These are phyloP conservation scores for Xyrauchen texanus DNA, from an alignment of 2,113 vertebrate genomes.

Conservation along the genomic window DNA sequence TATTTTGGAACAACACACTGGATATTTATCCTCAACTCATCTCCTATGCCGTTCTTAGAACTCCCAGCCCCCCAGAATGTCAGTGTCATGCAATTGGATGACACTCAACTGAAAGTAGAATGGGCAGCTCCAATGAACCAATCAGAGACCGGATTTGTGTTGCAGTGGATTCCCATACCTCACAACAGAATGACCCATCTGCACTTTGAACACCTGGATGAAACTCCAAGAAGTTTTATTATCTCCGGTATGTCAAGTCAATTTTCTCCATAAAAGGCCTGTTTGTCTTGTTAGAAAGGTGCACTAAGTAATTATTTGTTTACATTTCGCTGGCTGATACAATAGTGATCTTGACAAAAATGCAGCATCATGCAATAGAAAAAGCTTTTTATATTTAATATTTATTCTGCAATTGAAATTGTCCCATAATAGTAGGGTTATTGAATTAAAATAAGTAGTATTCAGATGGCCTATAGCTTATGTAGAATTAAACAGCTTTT, in stretches of 20 bases:
- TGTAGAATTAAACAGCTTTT: too few relatives aligned
- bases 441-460: too few relatives aligned
- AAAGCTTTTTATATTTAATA: too few relatives aligned
- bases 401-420: too few relatives aligned
- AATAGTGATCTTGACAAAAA: too few relatives aligned
- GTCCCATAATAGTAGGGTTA: too few relatives aligned
- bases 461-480: too few relatives aligned
- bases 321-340: neutral
- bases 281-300: neutral
- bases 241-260: constrained; percentile 54
- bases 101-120: constrained; percentile 56
- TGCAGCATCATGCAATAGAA: too few relatives aligned
- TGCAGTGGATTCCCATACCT: constrained; percentile 67
- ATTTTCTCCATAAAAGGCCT: neutral
- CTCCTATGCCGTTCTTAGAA: constrained; percentile 39
- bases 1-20: constrained; percentile 26
- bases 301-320: neutral
- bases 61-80: constrained; percentile 36
- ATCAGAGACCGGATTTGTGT: constrained; percentile 57
- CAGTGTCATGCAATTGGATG: constrained; percentile 43
- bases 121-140: constrained; percentile 55
- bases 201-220: constrained; percentile 60
- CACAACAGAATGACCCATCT: constrained; percentile 16
- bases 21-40: neutral
- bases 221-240: constrained; percentile 33